These are phyloP conservation scores for Meteorus colon DNA, from an alignment of 2,888 invertebrate genomes.

Conservation along the genomic window DNA sequence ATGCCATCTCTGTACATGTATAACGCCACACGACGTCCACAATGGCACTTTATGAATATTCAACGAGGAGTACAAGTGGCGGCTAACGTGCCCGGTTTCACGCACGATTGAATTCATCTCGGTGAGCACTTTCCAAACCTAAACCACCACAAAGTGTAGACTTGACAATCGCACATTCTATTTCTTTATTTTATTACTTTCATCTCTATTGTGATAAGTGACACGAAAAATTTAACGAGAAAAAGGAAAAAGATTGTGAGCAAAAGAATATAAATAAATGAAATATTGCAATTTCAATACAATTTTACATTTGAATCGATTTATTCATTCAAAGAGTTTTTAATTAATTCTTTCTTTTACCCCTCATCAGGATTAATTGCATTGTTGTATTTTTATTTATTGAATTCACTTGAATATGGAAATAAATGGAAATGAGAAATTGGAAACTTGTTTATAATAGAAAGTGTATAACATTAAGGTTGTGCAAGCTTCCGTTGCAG, in stretches of 20 bases:
- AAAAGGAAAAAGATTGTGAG: background rate
- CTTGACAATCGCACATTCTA: slow-evolving; percentile 5
- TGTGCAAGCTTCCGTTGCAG: background rate
- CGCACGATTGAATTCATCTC: slow-evolving; percentile 53
- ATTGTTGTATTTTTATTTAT: no score
- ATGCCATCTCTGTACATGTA: slow-evolving; percentile 10
- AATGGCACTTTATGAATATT: slow-evolving; percentile 44
- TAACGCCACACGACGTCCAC: background rate
- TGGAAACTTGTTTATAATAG: slow-evolving; percentile 12
- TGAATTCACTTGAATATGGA: no score
- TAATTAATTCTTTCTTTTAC: no score
- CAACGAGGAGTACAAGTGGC: slow-evolving; percentile 40
- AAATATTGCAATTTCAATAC: no score
- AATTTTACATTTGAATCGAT: no score
- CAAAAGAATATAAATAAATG: background rate
- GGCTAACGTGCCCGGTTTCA: slow-evolving; percentile 46
- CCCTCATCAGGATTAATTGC: no score
- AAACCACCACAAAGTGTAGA: background rate
- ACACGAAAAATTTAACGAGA: background rate
- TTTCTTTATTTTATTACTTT: slow-evolving; percentile 4
- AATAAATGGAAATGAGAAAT: no score
- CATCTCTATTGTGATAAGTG: background rate
- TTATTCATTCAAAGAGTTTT: no score
- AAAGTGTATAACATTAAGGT: background rate
- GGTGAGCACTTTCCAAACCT: slow-evolving; percentile 39